These are phyloP conservation scores for Griposia aprilina DNA, from an alignment of 2,888 invertebrate genomes.

Conservation along the genomic window DNA sequence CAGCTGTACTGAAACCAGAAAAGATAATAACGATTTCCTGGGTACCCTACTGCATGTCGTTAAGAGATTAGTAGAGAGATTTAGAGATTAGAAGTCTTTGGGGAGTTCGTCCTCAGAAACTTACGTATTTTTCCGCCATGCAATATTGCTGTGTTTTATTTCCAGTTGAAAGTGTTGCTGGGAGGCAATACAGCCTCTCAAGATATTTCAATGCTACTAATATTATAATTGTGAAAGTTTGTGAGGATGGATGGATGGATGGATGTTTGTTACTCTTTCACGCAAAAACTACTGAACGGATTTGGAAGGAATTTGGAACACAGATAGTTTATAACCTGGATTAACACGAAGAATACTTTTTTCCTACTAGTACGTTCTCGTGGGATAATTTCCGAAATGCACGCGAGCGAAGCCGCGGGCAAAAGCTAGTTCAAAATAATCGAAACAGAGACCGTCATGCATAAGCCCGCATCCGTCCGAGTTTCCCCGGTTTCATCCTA, in stretches of 20 bases:
- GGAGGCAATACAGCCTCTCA: background rate
- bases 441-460: constrained; percentile 3
- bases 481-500: constrained; percentile 7
- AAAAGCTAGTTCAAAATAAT: too few species aligned
- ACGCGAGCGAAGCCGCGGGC: too few species aligned
- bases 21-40: constrained; percentile 29
- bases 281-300: too few species aligned
- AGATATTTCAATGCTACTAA: background rate
- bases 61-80: background rate
- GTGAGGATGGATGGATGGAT: too few species aligned
- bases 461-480: constrained; percentile 29
- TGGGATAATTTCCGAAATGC: too few species aligned
- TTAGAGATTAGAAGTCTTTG: background rate
- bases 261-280: too few species aligned
- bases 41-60: background rate
- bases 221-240: too few species aligned
- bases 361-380: too few species aligned
- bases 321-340: too few species aligned
- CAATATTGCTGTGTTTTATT: background rate
- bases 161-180: background rate
- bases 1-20: constrained; percentile 1
- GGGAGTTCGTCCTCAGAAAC: background rate
- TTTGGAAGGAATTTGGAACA: too few species aligned
- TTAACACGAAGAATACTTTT: too few species aligned
- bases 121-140: background rate